Evolutionary conservation across 2,888 invertebrate genomes (phyloP).

Genomic region (Apamea anceps): DNA sequence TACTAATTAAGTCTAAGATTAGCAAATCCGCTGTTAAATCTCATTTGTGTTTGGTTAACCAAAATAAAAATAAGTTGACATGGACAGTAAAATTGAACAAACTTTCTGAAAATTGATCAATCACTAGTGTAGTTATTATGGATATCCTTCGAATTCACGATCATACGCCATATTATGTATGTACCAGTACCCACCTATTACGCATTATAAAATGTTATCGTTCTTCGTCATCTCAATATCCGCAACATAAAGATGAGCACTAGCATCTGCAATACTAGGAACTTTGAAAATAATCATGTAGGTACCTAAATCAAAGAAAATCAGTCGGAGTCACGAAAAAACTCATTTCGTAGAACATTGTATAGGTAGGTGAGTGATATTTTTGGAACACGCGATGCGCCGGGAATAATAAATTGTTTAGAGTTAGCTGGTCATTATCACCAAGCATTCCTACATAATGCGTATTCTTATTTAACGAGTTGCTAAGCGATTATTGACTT

Average conservation of each 20-base stretch:
- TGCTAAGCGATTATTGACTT: constrained; percentile 36
- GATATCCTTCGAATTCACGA: neutral
- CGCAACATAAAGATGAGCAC: constrained; percentile 13
- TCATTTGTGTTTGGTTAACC: neutral
- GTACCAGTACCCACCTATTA: neutral
- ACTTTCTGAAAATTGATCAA: neutral
- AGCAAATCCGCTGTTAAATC: neutral
- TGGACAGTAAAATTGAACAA: neutral
- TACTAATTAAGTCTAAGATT: constrained; percentile 1
- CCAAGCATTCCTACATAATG: constrained; percentile 58
- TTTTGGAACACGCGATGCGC: constrained; percentile 67
- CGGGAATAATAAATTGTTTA: constrained; percentile 67
- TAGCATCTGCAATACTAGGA: constrained; percentile 50
- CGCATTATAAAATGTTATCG: constrained; percentile 19
- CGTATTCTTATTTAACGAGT: constrained; percentile 49
- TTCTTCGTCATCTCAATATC: constrained; percentile 8
- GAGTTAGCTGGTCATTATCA: constrained; percentile 65
- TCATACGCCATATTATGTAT: constrained; percentile 9
- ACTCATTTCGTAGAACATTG: constrained; percentile 66
- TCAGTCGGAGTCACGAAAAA: constrained; percentile 65
- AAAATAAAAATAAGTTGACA: neutral
- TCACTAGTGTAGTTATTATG: no score
- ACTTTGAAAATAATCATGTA: constrained; percentile 55
- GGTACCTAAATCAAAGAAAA: constrained; percentile 59
- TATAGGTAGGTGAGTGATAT: constrained; percentile 68